Base-by-base conservation (phyloP, 2,113 vertebrate species). In the Thamnaconus septentrionalis region DNA sequence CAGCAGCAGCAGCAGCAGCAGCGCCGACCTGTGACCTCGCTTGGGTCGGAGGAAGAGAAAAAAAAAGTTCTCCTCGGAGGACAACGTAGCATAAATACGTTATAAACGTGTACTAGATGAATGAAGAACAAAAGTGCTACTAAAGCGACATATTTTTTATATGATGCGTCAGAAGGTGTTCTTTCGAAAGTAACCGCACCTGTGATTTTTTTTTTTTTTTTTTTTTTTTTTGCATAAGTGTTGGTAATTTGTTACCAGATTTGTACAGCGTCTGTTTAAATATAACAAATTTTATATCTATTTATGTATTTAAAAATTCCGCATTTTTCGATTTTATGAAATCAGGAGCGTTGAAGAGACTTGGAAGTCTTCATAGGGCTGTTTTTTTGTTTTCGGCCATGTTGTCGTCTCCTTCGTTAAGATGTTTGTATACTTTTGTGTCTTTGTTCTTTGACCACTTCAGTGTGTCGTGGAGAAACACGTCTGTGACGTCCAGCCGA, bases 141-240 rank as follows among this genome's bases (percentile, higher is more conserved):
- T 92, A 91, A 94, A 93, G 93, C 92, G 89, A 86, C 91, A 90
- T 94, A 94, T 95, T 95, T 95, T 95, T 95, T 91, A 93, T 94
- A 94, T 91, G 75, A 91, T 82, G 80, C 90, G 91, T 93, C 91
- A 90, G 90, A 90, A 76, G 90, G 84, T 90, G 87, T 84, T 72
- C 81, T 93, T 93, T 93, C 90, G 92, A 87, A 91, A 91, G 90
- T 92, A 91, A 91, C 91, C 88, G 88, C 92, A 92, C 91, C 90
- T 91, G 83, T 84, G 84, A 74, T 77, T 73, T 91, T 84, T 52
- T 52, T 52, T 12, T 87, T 31, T 77, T 73, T 91, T 84, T 52
- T 52, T 52, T 12, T 87, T 31, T 31, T 31, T 31, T 31, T 31
- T 31, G 18, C 18, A 80, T 88, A 73, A 90, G 85, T 86, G 76